Evolutionary conservation across 1,140 invertebrate genomes (phyloP).

Genomic region (Drosophila sechellia): DNA sequence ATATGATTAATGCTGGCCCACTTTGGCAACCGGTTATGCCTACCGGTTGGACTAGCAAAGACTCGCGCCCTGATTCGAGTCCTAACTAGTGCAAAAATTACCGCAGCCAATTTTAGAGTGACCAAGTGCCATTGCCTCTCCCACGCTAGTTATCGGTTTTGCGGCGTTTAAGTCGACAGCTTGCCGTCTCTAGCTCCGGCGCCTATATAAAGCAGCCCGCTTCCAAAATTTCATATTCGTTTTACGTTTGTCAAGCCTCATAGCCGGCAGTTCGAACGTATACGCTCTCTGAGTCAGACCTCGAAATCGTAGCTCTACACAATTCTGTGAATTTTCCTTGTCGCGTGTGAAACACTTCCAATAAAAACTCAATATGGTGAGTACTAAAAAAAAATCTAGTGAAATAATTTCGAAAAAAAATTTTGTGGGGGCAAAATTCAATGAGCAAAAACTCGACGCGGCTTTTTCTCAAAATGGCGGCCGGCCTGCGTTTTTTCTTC

Average conservation of each 20-base stretch:
- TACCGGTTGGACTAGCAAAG: neutral
- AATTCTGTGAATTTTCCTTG: constrained; percentile 58
- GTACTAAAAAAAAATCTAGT: constrained; percentile 2
- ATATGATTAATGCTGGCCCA: neutral
- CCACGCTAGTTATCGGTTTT: neutral
- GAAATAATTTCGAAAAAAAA: neutral
- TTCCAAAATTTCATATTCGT: constrained; percentile 21
- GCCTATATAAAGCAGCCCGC: constrained; percentile 64
- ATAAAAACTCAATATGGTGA: constrained; percentile 72
- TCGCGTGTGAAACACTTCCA: constrained; percentile 57
- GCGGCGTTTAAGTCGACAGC: neutral
- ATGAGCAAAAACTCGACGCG: neutral
- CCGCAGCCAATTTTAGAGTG: neutral
- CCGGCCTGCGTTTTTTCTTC: constrained; percentile 6
- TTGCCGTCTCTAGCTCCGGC: constrained; percentile 3
- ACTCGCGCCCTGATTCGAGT: neutral
- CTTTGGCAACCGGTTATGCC: neutral
- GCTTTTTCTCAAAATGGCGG: constrained; percentile 15
- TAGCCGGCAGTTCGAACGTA: constrained; percentile 76
- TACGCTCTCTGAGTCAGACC: constrained; percentile 55
- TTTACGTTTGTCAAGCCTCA: constrained; percentile 78
- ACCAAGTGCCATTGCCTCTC: neutral
- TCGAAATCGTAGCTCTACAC: constrained; percentile 46
- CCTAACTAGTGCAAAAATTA: neutral
- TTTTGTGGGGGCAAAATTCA: neutral